Conservation (phyloP, 2,797 vertebrate species). For the Muscicapa striata region DNA sequence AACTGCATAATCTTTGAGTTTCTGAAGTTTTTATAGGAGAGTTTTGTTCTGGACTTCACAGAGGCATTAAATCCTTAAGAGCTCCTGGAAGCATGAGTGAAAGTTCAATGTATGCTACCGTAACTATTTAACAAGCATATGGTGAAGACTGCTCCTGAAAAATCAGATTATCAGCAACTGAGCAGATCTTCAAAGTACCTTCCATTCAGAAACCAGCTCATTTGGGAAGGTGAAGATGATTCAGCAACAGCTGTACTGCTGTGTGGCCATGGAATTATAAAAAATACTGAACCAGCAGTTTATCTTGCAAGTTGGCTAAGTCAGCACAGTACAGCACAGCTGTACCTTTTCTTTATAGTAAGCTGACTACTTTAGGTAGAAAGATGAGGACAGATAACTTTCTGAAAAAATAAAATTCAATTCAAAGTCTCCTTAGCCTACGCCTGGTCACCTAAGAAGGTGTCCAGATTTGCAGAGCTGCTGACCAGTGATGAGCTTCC, state of each 20-base stretch:
- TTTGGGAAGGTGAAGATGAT: neutral
- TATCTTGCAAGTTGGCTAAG: neutral
- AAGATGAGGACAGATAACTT: neutral
- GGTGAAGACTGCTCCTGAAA: neutral
- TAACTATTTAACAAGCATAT: neutral
- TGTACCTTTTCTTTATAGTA: neutral
- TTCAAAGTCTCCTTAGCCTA: neutral
- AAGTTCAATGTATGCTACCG: neutral
- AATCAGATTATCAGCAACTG: neutral
- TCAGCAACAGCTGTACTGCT: neutral
- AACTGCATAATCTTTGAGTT: neutral
- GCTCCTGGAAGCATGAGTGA: neutral
- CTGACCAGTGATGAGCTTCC: neutral
- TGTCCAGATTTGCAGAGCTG: neutral
- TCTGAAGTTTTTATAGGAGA: neutral
- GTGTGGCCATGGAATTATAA: neutral
- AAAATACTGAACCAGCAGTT: neutral
- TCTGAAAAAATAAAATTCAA: neutral
- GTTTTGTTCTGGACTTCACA: neutral
- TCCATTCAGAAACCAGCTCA: neutral
- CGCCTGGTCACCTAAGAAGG: neutral
- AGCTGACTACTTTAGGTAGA: neutral
- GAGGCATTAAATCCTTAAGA: neutral
- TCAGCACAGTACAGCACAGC: neutral
- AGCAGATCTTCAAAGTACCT: neutral